Evolutionary conservation across 2,797 vertebrate genomes (phyloP).

Genomic region (Tokudaia muenninki): DNA sequence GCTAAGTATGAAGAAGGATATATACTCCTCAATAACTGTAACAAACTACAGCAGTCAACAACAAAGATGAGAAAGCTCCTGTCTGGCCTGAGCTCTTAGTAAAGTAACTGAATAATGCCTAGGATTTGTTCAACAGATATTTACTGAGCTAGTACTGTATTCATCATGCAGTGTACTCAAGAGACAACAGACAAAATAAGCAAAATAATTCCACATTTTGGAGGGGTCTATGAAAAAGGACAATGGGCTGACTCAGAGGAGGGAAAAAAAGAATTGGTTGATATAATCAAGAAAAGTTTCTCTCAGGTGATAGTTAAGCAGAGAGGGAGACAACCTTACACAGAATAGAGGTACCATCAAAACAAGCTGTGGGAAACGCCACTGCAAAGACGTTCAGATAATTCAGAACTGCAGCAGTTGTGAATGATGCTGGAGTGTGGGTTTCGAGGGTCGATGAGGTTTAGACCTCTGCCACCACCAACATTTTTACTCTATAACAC

Average conservation of each 20-base stretch:
- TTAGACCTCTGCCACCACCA: not conserved
- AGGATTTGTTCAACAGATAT: not conserved
- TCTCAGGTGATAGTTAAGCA: not conserved
- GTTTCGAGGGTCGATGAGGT: not conserved
- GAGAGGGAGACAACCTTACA: not conserved
- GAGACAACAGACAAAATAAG: not conserved
- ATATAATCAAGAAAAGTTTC: not conserved
- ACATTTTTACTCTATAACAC: not conserved
- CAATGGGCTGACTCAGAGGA: not conserved
- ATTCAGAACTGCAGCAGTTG: not conserved
- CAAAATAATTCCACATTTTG: constrained; percentile 7
- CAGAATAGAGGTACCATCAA: not conserved
- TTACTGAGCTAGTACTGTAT: not conserved
- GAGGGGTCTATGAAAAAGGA: not conserved
- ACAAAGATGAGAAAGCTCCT: not conserved
- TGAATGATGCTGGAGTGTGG: not conserved
- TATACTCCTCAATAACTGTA: not conserved
- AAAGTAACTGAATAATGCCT: not conserved
- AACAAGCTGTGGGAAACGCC: not conserved
- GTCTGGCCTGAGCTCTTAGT: not conserved
- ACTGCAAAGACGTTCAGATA: not conserved
- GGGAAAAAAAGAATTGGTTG: not conserved
- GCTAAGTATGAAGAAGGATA: not conserved
- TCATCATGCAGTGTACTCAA: not conserved
- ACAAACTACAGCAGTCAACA: not conserved